Percentiles rank a stretch among this genome's conserved stretches.
phyloP scores from a whole-genome alignment of 1,140 invertebrate species.

The Hyphantria cunea region DNA sequence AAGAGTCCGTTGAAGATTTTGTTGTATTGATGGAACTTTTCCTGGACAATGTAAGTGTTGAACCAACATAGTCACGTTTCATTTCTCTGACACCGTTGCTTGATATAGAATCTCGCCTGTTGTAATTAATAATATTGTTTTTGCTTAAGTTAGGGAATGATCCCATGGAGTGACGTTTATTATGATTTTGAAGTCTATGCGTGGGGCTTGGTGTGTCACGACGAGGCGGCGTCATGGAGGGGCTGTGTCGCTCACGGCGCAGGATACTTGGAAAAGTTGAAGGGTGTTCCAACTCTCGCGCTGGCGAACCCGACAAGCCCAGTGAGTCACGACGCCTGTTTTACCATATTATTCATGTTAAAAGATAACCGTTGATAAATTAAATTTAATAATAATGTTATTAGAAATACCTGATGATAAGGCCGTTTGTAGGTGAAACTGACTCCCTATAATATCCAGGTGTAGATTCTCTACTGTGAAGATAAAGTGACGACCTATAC shows the following conservation, averaged over 20 bases:
- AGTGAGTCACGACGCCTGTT: slow-evolving; percentile 83
- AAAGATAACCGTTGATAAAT: slow-evolving; percentile 27
- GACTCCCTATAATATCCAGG: slow-evolving; percentile 83
- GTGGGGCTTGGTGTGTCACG: slow-evolving; percentile 79
- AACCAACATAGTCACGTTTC: slow-evolving; percentile 77
- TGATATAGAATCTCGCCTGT: slow-evolving; percentile 60
- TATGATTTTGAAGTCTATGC: slow-evolving; percentile 57
- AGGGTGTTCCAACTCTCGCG: slow-evolving; percentile 84
- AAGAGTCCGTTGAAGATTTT: slow-evolving; percentile 87
- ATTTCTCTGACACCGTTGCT: slow-evolving; percentile 67
- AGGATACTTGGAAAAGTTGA: slow-evolving; percentile 86
- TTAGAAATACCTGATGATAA: slow-evolving; percentile 69
- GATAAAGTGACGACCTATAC: slow-evolving; percentile 66
- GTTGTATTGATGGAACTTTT: slow-evolving; percentile 82
- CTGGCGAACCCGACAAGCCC: slow-evolving; percentile 81
- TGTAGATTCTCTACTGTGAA: slow-evolving; percentile 71
- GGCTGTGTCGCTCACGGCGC: slow-evolving; percentile 82
- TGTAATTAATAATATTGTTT: slow-evolving; percentile 64
- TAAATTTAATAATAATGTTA: slow-evolving; percentile 3
- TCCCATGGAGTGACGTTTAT: slow-evolving; percentile 75
- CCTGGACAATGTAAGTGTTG: slow-evolving; percentile 68
- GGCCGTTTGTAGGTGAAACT: slow-evolving; percentile 73
- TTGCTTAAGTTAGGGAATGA: slow-evolving; percentile 68
- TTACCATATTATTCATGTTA: slow-evolving; percentile 43
- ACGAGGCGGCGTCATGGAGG: slow-evolving; percentile 82